Evolutionary conservation across 2,797 vertebrate genomes (phyloP), one percentile per base, ranked within the genome.

Genomic region (Neosilurus hyrtlii): DNA sequence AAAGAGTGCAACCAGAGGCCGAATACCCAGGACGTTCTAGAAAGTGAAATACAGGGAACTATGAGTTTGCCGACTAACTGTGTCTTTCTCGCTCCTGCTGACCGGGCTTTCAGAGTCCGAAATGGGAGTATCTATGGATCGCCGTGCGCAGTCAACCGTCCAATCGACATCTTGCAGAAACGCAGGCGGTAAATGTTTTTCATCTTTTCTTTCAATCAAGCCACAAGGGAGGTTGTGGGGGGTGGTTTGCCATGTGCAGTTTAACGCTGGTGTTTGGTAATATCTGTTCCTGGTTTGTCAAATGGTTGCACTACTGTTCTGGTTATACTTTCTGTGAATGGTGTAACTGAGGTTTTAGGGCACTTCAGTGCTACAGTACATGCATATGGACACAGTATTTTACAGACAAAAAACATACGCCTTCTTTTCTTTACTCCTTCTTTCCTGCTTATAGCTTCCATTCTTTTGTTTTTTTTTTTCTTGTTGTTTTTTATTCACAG

Each of bases 111-210:
- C 85, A 93, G 90, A 89, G 88, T 94, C 82, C 91, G 91, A 85
- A 93, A 90, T 51, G 91, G 94, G 85, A 94, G 90, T 85, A 90
- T 93, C 75, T 93, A 92, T 2, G 94, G 95, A 57, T 96, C 95
- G 0, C 94, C 94, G 5, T 94, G 92, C 26, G 94, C 95, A 4
- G 93, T 95, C 86, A 95, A 95, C 93, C 91, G 92, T 84, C 94
- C 95, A 76, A 96, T 95, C 67, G 95, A 95, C 92, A 95, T 96
- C 84, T 90, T 94, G 66, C 94, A 95, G 92, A 95, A 94, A 86
- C 93, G 93, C 87, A 93, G 94, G 92, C 95, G 95, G 95, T 96
- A 95, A 91, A 87, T 84, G 84, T n/a, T 91, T 88, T 87, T 77
- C 56, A 82, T 84, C 87, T 79, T 59, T 67, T 88, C 81, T 90